A percentile compares a stretch with the other conserved stretches of the same genome.
Evolutionary conservation across 1,140 invertebrate species (phyloP).

Genomic region (Drosophila pseudoobscura): DNA sequence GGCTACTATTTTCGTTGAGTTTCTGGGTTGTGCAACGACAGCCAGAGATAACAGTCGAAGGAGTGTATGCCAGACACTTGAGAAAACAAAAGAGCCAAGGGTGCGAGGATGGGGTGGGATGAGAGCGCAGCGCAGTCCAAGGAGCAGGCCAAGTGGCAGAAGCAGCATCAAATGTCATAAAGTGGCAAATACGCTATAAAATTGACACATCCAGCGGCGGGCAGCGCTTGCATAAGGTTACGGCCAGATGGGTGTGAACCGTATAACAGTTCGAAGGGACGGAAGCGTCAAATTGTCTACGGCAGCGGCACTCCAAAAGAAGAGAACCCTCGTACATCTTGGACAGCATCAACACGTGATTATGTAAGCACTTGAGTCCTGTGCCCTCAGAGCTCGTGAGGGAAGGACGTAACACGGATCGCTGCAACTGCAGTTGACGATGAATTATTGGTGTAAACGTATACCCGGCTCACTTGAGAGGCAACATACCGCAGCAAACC

Average conservation of each 20-base stretch:
- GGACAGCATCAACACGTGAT: conserved; percentile 56
- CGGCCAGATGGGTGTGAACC: conserved; percentile 59
- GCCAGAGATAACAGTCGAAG: conserved; percentile 16
- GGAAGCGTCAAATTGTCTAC: conserved; percentile 82
- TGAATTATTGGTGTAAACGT: conserved; percentile 76
- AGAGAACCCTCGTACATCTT: conserved; percentile 12
- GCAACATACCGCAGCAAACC: conserved; percentile 68
- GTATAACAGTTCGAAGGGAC: conserved; percentile 27
- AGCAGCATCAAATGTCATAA: conserved; percentile 60
- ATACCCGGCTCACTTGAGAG: conserved; percentile 74
- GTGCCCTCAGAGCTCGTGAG: conserved; percentile 22
- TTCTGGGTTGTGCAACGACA: conserved; percentile 29
- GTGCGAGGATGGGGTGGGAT: conserved; percentile 16
- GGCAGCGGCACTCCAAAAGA: conserved; percentile 39
- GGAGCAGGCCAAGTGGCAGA: not conserved
- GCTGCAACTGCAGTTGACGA: conserved; percentile 74
- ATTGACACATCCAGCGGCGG: conserved; percentile 64
- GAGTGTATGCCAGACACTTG: conserved; percentile 62
- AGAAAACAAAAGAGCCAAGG: conserved; percentile 63
- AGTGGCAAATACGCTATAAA: conserved; percentile 73
- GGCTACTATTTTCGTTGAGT: not conserved
- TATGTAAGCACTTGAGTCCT: conserved; percentile 62
- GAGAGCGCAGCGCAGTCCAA: not conserved
- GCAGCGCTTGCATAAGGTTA: conserved; percentile 50
- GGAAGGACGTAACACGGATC: conserved; percentile 67